These are phyloP conservation scores for Crepidodera aurea DNA, from an alignment of 2,888 invertebrate species.

Conservation along the genomic window DNA sequence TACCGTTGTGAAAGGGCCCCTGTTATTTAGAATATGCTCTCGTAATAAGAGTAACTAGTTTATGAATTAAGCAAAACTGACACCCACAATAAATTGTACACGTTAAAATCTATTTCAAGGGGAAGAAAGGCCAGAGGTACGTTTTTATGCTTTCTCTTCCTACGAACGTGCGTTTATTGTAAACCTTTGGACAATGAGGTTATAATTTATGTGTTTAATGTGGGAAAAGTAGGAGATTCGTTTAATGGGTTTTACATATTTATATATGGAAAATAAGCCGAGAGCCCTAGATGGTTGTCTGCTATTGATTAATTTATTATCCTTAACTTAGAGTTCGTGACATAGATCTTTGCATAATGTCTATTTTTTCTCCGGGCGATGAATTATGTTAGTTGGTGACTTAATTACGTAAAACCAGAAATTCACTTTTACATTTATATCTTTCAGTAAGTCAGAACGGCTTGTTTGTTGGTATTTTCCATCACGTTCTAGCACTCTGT, in stretches of 20 bases:
- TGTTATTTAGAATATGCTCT: no score
- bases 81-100: no score
- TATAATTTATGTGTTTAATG: conserved; percentile 31
- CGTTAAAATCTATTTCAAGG: no score
- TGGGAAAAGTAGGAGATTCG: conserved; percentile 31
- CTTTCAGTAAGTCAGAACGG: conserved; percentile 1
- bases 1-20: no score
- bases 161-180: conserved; percentile 22
- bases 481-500: conserved; percentile 1
- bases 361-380: neutral
- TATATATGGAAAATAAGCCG: conserved; percentile 30
- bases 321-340: conserved; percentile 28
- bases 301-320: conserved; percentile 31
- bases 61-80: no score
- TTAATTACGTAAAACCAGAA: conserved; percentile 20
- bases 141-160: conserved; percentile 12
- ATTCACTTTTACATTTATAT: conserved; percentile 7
- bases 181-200: conserved; percentile 28
- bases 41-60: no score
- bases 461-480: conserved; percentile 3
- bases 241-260: conserved; percentile 32
- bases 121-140: neutral
- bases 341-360: conserved; percentile 28
- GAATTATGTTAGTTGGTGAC: conserved; percentile 10
- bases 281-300: conserved; percentile 27